These are phyloP conservation scores for Ophioninae sp. DNA, from an alignment of 2,888 invertebrate species.

Conservation along the genomic window DNA sequence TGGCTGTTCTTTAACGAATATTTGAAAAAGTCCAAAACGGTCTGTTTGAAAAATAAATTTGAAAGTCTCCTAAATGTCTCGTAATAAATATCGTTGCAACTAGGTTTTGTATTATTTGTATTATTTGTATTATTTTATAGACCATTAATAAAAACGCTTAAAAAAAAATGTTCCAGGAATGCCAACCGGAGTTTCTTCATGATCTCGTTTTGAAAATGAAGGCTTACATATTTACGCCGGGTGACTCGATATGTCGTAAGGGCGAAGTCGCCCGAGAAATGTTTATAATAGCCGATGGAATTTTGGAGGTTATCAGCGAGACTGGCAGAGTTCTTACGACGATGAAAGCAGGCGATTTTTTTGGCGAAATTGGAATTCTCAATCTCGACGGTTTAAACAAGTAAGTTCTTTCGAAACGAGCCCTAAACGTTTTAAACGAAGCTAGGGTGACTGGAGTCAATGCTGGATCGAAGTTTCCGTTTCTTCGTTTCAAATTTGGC, in stretches of 20 bases:
- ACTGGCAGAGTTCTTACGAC: constrained; percentile 95
- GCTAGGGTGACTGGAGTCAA: too few relatives aligned
- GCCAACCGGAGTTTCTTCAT: constrained; percentile 98
- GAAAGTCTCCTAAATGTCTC: neutral
- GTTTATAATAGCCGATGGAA: constrained; percentile 99
- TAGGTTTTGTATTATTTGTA: too few relatives aligned
- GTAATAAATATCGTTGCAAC: neutral
- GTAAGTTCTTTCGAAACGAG: constrained; percentile 82
- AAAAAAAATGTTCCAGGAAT: constrained; percentile 86
- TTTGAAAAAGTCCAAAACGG: neutral
- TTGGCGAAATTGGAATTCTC: constrained; percentile 98
- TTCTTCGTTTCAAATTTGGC: too few relatives aligned
- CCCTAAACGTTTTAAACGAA: neutral
- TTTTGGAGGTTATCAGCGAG: constrained; percentile 97
- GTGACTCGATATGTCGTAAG: constrained; percentile 97
- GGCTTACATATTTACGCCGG: constrained; percentile 98
- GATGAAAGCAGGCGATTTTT: constrained; percentile 98
- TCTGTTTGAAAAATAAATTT: neutral
- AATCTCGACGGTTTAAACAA: constrained; percentile 97
- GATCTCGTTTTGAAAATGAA: constrained; percentile 99
- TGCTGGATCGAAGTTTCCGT: too few relatives aligned
- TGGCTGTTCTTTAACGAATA: neutral
- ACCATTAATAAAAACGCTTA: neutral
- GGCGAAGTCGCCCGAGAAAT: constrained; percentile 97
- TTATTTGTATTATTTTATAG: neutral